Conservation (phyloP, 2,888 invertebrate species). For the Lumbricus terrestris region DNA sequence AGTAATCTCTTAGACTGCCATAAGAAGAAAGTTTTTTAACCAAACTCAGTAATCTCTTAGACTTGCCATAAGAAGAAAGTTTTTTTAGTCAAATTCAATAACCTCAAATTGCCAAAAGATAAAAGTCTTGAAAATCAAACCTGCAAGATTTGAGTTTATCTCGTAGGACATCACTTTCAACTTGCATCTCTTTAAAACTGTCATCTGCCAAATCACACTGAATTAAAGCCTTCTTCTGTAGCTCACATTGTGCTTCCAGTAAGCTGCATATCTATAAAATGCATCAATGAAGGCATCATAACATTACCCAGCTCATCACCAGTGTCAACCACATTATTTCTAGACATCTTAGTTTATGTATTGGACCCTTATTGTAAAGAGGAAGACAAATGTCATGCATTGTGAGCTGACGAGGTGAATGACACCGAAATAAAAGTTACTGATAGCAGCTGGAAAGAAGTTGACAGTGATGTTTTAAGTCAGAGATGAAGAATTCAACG, state of each 20-base stretch:
- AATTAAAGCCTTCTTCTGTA: background rate
- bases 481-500: no score
- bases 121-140: background rate
- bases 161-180: conserved; percentile 13
- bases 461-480: background rate
- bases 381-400: background rate
- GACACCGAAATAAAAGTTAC: background rate
- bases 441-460: background rate
- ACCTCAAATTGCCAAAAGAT: no score
- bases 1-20: no score
- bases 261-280: background rate
- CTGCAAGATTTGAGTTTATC: background rate
- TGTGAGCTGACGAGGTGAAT: background rate
- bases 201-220: background rate
- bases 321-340: background rate
- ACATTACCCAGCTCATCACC: background rate
- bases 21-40: no score
- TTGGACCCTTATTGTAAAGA: background rate
- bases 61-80: no score
- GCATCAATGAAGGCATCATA: background rate
- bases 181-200: background rate
- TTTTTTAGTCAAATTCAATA: no score
- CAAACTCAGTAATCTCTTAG: no score
- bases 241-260: background rate
- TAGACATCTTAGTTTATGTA: background rate